A percentile compares a stretch with the other conserved stretches of the same genome.
Conservation (phyloP, 2,113 vertebrate species). For the Colius striatus region DNA sequence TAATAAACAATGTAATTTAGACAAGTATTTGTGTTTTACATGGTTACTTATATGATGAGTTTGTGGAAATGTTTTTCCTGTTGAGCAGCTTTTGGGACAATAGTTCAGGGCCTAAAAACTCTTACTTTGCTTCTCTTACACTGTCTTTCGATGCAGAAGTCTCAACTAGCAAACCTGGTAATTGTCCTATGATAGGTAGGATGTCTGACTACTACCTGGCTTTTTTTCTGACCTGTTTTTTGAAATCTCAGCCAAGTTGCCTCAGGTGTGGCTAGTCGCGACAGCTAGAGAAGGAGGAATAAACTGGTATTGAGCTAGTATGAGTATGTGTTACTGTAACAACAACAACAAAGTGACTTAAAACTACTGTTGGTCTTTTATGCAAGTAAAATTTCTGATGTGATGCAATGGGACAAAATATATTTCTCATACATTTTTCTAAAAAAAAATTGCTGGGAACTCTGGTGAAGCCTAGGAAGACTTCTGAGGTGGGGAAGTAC, state of each 20-base stretch:
- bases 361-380: background rate
- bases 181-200: background rate
- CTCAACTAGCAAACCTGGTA: background rate
- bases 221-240: background rate
- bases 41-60: background rate
- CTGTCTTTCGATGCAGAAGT: background rate
- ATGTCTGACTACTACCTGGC: background rate
- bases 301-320: background rate
- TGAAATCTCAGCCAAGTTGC: background rate
- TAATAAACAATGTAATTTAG: background rate
- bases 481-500: background rate
- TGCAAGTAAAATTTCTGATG: background rate
- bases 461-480: background rate
- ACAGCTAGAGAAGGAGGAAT: background rate
- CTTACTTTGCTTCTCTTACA: background rate
- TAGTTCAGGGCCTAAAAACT: background rate
- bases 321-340: background rate
- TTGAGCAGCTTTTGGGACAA: background rate
- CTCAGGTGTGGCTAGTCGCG: background rate
- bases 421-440: fast-evolving
- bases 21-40: background rate
- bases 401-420: background rate
- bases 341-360: background rate
- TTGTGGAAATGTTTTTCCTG: background rate
- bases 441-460: background rate